These are phyloP conservation scores for Sitta carolinensis DNA, from an alignment of 2,797 vertebrate genomes.

Conservation along the genomic window DNA sequence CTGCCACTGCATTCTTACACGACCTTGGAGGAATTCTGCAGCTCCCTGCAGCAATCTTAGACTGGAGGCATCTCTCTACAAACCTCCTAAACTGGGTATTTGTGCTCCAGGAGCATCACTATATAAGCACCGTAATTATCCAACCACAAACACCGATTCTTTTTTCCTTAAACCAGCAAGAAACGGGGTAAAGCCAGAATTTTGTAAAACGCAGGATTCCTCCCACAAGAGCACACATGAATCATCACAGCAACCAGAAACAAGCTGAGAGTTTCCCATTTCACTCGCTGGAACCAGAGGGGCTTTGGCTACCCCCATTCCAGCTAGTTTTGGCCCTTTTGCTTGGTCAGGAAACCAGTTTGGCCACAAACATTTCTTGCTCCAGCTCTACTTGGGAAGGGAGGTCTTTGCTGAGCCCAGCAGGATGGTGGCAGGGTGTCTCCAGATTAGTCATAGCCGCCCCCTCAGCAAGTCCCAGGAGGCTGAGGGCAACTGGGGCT, in stretches of 20 bases:
- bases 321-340: neutral
- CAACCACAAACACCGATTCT: neutral
- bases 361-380: neutral
- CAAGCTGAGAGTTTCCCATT: neutral
- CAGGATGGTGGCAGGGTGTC: neutral
- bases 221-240: neutral
- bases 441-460: slow-evolving; percentile 1
- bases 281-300: neutral
- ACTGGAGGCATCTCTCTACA: neutral
- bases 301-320: neutral
- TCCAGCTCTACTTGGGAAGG: neutral
- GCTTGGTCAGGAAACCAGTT: slow-evolving; percentile 43
- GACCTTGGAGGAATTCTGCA: neutral
- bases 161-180: neutral
- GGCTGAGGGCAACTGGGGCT: neutral
- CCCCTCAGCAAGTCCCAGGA: neutral
- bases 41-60: neutral
- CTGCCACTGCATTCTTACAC: neutral
- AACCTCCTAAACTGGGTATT: neutral
- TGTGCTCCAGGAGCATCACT: neutral
- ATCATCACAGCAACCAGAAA: neutral
- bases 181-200: neutral
- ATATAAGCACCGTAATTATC: neutral
- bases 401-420: neutral
- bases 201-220: neutral